These are phyloP conservation scores for Bucco capensis DNA, from an alignment of 2,113 vertebrate genomes.

Conservation along the genomic window DNA sequence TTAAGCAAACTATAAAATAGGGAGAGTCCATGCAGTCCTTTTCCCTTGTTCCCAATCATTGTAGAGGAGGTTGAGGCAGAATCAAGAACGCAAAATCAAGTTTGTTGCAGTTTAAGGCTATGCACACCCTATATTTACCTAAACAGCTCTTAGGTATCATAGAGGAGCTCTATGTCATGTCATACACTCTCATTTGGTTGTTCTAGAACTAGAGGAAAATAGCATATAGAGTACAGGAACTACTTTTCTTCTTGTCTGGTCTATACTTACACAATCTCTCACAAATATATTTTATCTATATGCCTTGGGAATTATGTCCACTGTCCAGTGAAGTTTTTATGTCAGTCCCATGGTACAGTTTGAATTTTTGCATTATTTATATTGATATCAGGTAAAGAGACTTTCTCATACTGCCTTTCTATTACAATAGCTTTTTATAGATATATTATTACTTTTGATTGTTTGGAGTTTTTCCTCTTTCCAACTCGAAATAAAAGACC, in stretches of 20 bases:
- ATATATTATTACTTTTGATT: not conserved
- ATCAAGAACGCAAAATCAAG: not conserved
- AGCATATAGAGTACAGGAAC: not conserved
- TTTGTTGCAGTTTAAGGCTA: not conserved
- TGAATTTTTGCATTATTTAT: not conserved
- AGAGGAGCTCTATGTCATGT: not conserved
- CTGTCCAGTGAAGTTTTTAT: not conserved
- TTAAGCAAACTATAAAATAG: conserved; percentile 38
- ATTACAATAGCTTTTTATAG: not conserved
- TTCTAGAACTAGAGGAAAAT: not conserved
- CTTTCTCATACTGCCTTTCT: not conserved
- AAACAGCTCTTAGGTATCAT: not conserved
- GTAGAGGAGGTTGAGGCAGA: not conserved
- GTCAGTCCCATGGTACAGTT: not conserved
- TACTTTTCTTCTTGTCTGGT: not conserved
- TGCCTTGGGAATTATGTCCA: not conserved
- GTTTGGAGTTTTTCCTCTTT: not conserved
- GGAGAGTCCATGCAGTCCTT: not conserved
- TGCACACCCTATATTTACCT: not conserved
- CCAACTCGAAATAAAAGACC: conserved; percentile 33
- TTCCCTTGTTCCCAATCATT: not conserved
- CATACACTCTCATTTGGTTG: not conserved
- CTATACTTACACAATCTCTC: not conserved
- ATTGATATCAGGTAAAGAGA: not conserved
- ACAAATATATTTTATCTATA: not conserved